Conservation (phyloP, 2,888 invertebrate species). For the Panorpa germanica region DNA sequence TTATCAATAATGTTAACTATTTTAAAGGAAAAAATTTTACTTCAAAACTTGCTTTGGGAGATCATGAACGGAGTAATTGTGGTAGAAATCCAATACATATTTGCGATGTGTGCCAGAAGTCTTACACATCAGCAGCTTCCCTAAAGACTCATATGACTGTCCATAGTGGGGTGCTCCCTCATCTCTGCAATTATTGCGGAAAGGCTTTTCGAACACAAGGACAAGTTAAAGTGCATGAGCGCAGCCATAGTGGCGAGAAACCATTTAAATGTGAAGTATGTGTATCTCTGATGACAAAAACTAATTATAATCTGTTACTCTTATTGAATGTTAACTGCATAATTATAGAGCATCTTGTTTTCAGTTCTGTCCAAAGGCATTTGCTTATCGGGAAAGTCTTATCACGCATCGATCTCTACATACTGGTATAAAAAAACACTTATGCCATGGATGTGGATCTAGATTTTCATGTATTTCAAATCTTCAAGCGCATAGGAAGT, state of each 20-base stretch:
- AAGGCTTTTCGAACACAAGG: conserved; percentile 21
- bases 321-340: too few relatives aligned
- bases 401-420: conserved; percentile 29
- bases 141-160: conserved; percentile 25
- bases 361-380: conserved; percentile 23
- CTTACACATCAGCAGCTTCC: conserved; percentile 24
- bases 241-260: conserved; percentile 28
- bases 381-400: conserved; percentile 29
- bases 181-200: conserved; percentile 20
- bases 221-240: conserved; percentile 21
- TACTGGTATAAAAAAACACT: conserved; percentile 28
- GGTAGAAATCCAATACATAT: conserved; percentile 21
- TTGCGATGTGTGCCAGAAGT: conserved; percentile 23
- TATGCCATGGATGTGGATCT: conserved; percentile 28
- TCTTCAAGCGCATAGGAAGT: conserved; percentile 27
- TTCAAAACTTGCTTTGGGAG: conserved; percentile 22
- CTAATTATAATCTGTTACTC: too few relatives aligned
- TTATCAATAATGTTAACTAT: conserved; percentile 9
- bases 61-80: conserved; percentile 27
- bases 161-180: conserved; percentile 20
- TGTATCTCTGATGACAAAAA: too few relatives aligned
- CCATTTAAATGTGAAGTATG: conserved; percentile 28
- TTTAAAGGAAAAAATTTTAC: conserved; percentile 23
- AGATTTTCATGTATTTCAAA: conserved; percentile 32
- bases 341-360: too few relatives aligned